Percentiles rank a stretch among this genome's conserved stretches.
These are phyloP conservation scores for Imbricaverruca yamaguchii DNA, from an alignment of 2,888 invertebrate species.

Conservation along the genomic window DNA sequence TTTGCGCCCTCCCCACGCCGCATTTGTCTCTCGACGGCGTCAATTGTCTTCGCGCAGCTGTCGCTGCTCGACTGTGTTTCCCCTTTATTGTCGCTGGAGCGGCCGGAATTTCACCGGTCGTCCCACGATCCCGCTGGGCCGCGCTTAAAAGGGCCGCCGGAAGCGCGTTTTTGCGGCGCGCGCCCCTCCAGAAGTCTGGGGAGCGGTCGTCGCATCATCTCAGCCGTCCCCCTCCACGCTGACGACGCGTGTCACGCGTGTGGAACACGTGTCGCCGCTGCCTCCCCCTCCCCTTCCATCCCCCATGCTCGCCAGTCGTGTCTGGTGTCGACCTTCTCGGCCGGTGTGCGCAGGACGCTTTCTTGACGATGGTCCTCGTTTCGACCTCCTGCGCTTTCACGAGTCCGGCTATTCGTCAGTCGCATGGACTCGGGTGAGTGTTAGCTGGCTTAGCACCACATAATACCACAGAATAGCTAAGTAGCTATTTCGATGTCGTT, in stretches of 20 bases:
- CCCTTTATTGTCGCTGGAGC: not conserved
- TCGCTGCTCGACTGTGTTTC: not conserved
- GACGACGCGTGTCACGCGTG: not conserved
- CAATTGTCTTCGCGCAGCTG: not conserved
- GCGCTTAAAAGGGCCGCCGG: not conserved
- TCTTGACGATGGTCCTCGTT: too few relatives aligned
- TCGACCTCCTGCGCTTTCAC: too few relatives aligned
- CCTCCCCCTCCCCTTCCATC: too few relatives aligned
- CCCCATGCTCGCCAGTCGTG: too few relatives aligned
- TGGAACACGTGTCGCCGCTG: not conserved
- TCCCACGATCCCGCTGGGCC: not conserved
- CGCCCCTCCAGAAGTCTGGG: not conserved
- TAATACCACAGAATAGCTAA: too few relatives aligned
- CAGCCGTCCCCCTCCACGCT: not conserved
- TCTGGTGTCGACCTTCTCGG: too few relatives aligned
- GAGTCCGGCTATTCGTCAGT: too few relatives aligned
- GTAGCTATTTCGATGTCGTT: too few relatives aligned
- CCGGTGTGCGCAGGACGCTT: too few relatives aligned
- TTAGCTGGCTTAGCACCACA: too few relatives aligned
- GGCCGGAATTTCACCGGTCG: not conserved
- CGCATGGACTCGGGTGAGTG: too few relatives aligned
- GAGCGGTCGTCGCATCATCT: not conserved
- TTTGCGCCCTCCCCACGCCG: not conserved
- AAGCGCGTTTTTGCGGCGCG: not conserved
- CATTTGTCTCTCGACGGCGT: not conserved